Evolutionary conservation across 2,113 vertebrate genomes (phyloP).

Genomic region (Sander vitreus): DNA sequence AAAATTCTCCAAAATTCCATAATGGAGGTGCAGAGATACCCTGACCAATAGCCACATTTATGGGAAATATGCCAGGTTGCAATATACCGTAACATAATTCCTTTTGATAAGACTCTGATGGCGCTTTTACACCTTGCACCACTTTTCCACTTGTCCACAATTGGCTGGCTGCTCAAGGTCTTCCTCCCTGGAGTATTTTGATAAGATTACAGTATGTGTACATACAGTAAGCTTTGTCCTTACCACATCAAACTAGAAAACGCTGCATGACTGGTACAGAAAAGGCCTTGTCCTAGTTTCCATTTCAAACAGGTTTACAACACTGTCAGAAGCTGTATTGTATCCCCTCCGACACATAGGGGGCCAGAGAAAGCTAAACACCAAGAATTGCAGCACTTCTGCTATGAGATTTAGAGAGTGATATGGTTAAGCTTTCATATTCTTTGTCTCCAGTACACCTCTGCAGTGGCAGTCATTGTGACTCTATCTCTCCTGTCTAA

Average conservation of each 20-base stretch:
- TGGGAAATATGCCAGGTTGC: not conserved
- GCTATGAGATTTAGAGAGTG: constrained; percentile 79
- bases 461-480: constrained; percentile 65
- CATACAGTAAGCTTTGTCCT: not conserved
- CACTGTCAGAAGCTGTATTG: constrained; percentile 30
- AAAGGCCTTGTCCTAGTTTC: constrained; percentile 15
- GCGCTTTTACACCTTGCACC: not conserved
- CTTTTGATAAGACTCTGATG: not conserved
- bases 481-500: constrained; percentile 79
- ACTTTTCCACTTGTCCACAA: not conserved
- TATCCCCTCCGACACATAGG: constrained; percentile 45
- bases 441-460: constrained; percentile 63
- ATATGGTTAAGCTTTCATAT: constrained; percentile 80
- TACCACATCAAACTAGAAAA: not conserved
- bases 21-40: not conserved
- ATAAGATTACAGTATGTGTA: not conserved
- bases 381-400: constrained; percentile 72
- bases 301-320: constrained; percentile 33
- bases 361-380: constrained; percentile 75
- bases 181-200: not conserved
- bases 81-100: not conserved
- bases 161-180: not conserved
- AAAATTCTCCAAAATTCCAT: not conserved
- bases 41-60: not conserved
- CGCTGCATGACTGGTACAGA: not conserved